Conservation (phyloP, 2,797 vertebrate species). For the Leuciscus waleckii region DNA sequence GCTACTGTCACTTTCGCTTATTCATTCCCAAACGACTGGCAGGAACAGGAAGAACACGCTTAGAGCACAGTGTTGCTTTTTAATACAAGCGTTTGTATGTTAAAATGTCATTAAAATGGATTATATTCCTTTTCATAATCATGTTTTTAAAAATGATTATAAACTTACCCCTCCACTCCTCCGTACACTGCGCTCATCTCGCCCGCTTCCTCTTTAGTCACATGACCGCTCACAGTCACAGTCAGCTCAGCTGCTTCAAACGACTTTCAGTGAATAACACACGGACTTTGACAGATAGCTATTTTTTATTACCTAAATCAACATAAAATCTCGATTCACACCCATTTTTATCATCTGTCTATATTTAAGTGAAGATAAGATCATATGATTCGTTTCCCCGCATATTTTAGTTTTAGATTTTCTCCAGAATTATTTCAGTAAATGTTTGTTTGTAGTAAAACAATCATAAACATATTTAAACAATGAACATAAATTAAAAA, state of each 20-base stretch:
- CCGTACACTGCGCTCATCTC: constrained; percentile 76
- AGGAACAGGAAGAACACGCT: not conserved
- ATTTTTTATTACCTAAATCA: not conserved
- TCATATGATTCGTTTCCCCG: not conserved
- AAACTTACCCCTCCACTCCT: constrained; percentile 81
- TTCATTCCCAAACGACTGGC: not conserved
- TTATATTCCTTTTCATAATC: not conserved
- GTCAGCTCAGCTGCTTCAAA: not conserved
- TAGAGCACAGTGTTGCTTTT: not conserved
- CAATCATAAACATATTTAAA: not conserved
- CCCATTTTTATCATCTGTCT: not conserved
- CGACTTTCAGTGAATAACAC: not conserved
- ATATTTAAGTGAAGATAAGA: not conserved
- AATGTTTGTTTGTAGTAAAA: not conserved
- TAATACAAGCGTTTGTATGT: not conserved
- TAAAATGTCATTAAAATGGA: not conserved
- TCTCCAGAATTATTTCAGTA: not conserved
- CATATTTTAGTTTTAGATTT: not conserved
- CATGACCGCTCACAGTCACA: constrained; percentile 43
- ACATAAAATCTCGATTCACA: constrained; percentile 26
- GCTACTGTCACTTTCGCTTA: not conserved
- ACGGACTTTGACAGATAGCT: constrained; percentile 10
- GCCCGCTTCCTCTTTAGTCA: constrained; percentile 68
- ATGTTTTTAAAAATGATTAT: not conserved
- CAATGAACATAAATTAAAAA: not conserved